Base-by-base conservation (phyloP, 2,888 invertebrate genomes). In the Chironomus tentans region DNA sequence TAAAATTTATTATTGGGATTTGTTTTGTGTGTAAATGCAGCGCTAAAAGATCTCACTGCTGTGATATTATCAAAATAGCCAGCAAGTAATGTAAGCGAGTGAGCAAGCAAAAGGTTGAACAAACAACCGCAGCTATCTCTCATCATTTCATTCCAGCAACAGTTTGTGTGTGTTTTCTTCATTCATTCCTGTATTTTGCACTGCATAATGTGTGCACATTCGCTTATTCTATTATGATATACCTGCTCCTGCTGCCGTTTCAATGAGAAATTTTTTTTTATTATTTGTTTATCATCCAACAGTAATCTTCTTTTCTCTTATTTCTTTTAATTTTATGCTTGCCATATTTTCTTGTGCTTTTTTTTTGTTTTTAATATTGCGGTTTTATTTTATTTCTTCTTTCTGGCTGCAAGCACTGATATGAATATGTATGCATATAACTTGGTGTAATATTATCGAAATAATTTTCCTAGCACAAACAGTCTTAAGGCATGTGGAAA, bases 271-370 rank as follows among this genome's bases (percentile, higher is more conserved):
- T 18, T 13, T 24, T n/a, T n/a, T 72, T 72, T 72, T 72, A 72
- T 72, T 72, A 72, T 72, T 72, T 72, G 72, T 61, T 72, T 72
- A 72, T 72, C 72, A 72, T 18, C 7, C 61, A 38, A 15, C 24
- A 62, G 38, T 72, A 72, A 72, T 72, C 72, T 72, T 62, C 38
- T 61, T 56, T 18, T 61, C 72, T 38, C 38, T 72, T 61, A 72
- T 15, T 61, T 61, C 72, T 28, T 72, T 72, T 72, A 72, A 61
- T 72, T 72, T 72, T 61, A 72, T 61, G 72, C 56, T 15, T 56
- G 6, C 56, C 15, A 18, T 56, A 15, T 56, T 10, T 28, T 28
- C 6, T 24, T 24, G 4, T 4, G 48, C 7, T 62, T 62, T 62
- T 62, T 21, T 24, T 6, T 65, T 62, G 2, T 21, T 62, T 10